phyloP scores from a whole-genome alignment of 2,888 invertebrate genomes.

The Anorthoa munda region DNA sequence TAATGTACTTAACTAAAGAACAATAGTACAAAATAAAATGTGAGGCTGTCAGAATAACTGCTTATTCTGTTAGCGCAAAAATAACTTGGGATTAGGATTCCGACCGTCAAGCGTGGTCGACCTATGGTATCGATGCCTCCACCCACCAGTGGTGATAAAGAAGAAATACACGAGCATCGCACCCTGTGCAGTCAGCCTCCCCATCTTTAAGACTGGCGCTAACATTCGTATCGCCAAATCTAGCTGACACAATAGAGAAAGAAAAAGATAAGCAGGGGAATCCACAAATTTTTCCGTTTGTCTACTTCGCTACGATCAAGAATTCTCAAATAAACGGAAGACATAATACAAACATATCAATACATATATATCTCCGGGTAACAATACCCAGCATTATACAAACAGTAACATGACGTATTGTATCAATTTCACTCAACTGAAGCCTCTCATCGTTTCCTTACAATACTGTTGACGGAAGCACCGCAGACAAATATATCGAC shows the following conservation, averaged over 20 bases:
- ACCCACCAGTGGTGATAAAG: too few relatives aligned
- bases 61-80: neutral
- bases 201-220: neutral
- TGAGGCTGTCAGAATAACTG: too few relatives aligned
- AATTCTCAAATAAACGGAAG: neutral
- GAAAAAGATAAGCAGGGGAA: neutral
- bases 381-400: conserved; percentile 4
- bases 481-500: conserved; percentile 7
- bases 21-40: neutral
- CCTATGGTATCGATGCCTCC: neutral
- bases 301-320: neutral
- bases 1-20: too few relatives aligned
- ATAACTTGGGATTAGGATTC: neutral
- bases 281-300: too few relatives aligned
- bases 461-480: conserved; percentile 21
- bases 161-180: neutral
- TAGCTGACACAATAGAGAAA: neutral
- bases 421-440: conserved; percentile 32
- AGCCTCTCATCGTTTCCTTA: conserved; percentile 22
- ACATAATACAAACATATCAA: neutral
- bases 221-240: neutral
- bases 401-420: conserved; percentile 12
- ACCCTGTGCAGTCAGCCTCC: neutral
- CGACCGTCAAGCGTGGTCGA: neutral
- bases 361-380: neutral